Conservation (phyloP, 2,888 invertebrate genomes). For the Dasysyrphus tricinctus region DNA sequence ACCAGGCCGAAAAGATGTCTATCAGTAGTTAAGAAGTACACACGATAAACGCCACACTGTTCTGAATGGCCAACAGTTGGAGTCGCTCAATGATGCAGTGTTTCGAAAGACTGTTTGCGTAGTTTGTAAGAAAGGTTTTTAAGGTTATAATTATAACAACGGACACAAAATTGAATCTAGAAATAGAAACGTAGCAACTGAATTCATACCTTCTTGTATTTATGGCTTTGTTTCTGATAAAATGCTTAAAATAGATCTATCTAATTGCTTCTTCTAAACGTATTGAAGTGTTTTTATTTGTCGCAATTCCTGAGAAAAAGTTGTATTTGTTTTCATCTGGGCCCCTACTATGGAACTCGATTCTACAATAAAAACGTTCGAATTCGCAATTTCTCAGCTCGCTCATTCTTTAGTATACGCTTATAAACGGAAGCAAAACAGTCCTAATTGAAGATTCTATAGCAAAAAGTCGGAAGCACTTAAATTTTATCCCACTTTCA, state of each 20-base stretch:
- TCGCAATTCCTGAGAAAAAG: not conserved
- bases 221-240: constrained; percentile 8
- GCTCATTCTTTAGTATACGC: no score
- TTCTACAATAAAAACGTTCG: no score
- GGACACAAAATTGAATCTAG: constrained; percentile 13
- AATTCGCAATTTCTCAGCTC: no score
- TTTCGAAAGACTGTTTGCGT: constrained; percentile 22
- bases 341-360: no score
- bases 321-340: no score
- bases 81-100: constrained; percentile 25
- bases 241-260: constrained; percentile 32
- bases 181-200: constrained; percentile 3
- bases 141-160: constrained; percentile 11
- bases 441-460: no score
- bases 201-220: not conserved
- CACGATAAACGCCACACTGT: not conserved
- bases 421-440: no score
- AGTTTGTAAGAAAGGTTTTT: constrained; percentile 30
- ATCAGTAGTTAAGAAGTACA: constrained; percentile 72
- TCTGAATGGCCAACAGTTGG: not conserved
- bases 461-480: no score
- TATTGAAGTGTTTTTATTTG: not conserved
- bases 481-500: no score
- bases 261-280: not conserved
- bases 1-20: constrained; percentile 78